Percentiles rank a stretch among this genome's conserved stretches.
These are phyloP conservation scores for Knipowitschia caucasica DNA, from an alignment of 2,797 vertebrate genomes.

Conservation along the genomic window DNA sequence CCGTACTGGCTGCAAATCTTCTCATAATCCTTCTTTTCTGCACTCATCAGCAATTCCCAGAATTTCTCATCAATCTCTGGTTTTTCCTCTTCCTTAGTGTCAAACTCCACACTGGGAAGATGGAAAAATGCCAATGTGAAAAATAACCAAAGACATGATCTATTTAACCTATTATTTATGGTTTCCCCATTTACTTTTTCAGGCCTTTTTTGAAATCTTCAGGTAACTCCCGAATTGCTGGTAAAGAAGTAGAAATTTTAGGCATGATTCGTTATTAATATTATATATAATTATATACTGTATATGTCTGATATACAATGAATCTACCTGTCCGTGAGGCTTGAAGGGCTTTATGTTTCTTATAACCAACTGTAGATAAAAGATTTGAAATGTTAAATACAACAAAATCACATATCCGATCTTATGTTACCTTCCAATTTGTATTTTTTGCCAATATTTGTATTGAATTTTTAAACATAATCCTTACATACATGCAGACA, in stretches of 20 bases:
- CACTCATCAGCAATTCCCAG: slow-evolving; percentile 84
- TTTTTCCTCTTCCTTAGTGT: slow-evolving; percentile 52
- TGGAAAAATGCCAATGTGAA: background rate
- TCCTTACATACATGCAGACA: too few species aligned
- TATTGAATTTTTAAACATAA: too few species aligned
- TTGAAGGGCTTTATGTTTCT: slow-evolving; percentile 78
- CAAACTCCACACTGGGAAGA: slow-evolving; percentile 44
- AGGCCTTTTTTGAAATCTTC: slow-evolving; percentile 78
- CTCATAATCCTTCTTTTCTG: slow-evolving; percentile 85
- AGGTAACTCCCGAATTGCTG: slow-evolving; percentile 77
- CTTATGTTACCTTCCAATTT: too few species aligned
- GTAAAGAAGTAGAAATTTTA: slow-evolving; percentile 28
- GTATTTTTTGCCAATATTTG: too few species aligned
- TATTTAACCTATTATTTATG: background rate
- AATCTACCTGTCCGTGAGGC: slow-evolving; percentile 67
- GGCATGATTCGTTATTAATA: too few species aligned
- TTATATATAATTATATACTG: too few species aligned
- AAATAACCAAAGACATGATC: background rate
- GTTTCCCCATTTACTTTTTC: slow-evolving; percentile 63
- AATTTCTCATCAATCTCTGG: slow-evolving; percentile 74
- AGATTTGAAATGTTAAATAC: background rate
- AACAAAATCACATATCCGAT: background rate
- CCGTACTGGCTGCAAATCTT: slow-evolving; percentile 81
- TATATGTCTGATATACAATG: slow-evolving; percentile 2
- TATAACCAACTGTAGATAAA: slow-evolving; percentile 80